Evolutionary conservation across 2,888 invertebrate genomes (phyloP).

Genomic region (Calliphora vomitoria): DNA sequence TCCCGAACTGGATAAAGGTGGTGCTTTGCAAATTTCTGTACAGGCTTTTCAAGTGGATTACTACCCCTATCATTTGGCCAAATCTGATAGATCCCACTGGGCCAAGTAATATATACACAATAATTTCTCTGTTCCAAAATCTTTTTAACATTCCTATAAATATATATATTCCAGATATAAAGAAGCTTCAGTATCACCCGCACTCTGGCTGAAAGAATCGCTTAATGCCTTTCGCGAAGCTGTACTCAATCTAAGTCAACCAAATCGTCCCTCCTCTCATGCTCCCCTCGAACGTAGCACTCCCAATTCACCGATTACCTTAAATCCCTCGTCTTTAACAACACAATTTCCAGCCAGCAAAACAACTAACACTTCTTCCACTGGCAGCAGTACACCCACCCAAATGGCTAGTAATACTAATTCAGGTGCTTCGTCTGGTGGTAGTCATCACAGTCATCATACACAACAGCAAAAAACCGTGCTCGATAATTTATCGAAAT

Average conservation of each 20-base stretch:
- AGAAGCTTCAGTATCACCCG: conserved; percentile 92
- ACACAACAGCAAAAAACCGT: conserved; percentile 87
- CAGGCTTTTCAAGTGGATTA: conserved; percentile 95
- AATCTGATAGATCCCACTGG: conserved; percentile 95
- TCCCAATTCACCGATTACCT: conserved; percentile 81
- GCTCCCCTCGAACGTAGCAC: conserved; percentile 83
- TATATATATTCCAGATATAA: conserved; percentile 85
- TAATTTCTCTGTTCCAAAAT: neutral
- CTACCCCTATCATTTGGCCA: conserved; percentile 98
- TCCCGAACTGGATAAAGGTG: conserved; percentile 94
- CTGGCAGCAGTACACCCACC: conserved; percentile 75
- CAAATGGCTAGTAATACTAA: conserved; percentile 73
- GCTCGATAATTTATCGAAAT: conserved; percentile 90
- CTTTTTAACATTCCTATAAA: neutral
- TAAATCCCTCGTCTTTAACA: conserved; percentile 78
- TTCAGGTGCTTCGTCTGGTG: conserved; percentile 78
- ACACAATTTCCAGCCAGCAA: conserved; percentile 75
- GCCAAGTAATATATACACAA: conserved; percentile 86
- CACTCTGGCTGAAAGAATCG: conserved; percentile 94
- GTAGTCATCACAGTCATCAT: conserved; percentile 85
- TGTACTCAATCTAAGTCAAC: conserved; percentile 91
- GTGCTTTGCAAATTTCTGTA: conserved; percentile 96
- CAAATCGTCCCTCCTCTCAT: conserved; percentile 84
- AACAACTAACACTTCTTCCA: conserved; percentile 70
- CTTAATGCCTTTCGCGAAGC: conserved; percentile 91